Base-by-base conservation (phyloP, 2,113 vertebrate genomes). In the Passer montanus region DNA sequence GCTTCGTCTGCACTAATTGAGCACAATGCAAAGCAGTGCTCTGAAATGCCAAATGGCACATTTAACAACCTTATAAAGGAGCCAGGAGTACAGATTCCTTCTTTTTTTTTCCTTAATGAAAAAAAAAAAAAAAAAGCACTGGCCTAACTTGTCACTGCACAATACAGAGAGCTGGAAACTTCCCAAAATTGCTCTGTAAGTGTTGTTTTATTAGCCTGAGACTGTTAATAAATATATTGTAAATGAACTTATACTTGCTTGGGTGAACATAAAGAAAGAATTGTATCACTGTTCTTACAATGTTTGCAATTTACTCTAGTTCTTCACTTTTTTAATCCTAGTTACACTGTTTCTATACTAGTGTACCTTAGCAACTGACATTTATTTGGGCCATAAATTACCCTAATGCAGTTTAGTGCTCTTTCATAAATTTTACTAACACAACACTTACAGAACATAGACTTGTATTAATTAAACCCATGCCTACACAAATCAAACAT, bases 351-450 rank as follows among this genome's bases (percentile, higher is more conserved):
- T 97, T 97, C 88, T 96, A 44, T 55, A 84, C 26, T 39, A 94
- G 64, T 89, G 92, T 96, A 93, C 84, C 93, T n/a, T 77, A 95
- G 90, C 72, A 90, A 83, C 90, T 92, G 91, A 95, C 79, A 95
- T 98, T 97, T 97, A 97, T 97, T 98, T 97, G 90, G 58, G 84
- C 75, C 53, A 95, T 97, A 97, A 98, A 98, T 97, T 96, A 97
- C 60, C 58, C 77, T 93, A 96, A 97, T 73, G 87, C 89, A 97
- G 92, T 94, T 97, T 80, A 97, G 59, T 59, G 79, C 78, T 60
- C 89, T 90, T 96, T 94, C 93, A 95, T 93, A 97, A 94, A 97
- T 96, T 96, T 96, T 95, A 97, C 93, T 94, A 96, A 97, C 86
- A 93, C 74, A 67, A 74, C 60, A 79, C 73, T 96, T 90, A 80